Evolutionary conservation across 2,888 invertebrate genomes (phyloP).

Genomic region (Athalia circularis): DNA sequence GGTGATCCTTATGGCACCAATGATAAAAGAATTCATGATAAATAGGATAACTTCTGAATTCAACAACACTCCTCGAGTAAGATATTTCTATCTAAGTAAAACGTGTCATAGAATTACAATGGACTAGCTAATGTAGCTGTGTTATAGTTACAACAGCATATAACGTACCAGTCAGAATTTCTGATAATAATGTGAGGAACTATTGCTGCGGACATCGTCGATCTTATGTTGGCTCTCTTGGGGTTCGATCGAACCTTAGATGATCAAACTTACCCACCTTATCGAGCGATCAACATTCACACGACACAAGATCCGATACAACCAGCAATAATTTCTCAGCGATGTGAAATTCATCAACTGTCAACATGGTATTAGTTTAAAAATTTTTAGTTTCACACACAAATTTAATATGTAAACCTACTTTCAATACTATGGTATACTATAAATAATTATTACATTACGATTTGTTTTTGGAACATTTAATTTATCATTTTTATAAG

Average conservation of each 20-base stretch:
- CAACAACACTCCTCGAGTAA: background rate
- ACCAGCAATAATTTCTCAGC: no score
- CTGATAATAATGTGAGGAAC: background rate
- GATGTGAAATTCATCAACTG: no score
- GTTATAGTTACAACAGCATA: slow-evolving; percentile 29
- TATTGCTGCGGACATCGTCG: background rate
- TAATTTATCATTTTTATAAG: slow-evolving; percentile 52
- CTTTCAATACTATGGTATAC: slow-evolving; percentile 20
- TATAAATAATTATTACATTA: slow-evolving; percentile 26
- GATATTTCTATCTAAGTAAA: slow-evolving; percentile 32
- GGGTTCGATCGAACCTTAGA: no score
- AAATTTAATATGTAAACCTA: slow-evolving; percentile 28
- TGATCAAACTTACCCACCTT: no score
- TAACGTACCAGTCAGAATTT: slow-evolving; percentile 6
- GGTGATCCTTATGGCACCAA: slow-evolving; percentile 25
- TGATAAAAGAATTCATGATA: background rate
- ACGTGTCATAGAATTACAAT: slow-evolving; percentile 41
- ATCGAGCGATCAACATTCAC: background rate
- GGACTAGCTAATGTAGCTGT: slow-evolving; percentile 38
- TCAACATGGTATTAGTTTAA: slow-evolving; percentile 1
- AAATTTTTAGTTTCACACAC: slow-evolving; percentile 15
- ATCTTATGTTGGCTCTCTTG: background rate
- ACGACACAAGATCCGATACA: no score
- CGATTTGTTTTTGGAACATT: slow-evolving; percentile 37
- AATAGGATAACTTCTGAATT: slow-evolving; percentile 6